A percentile compares a stretch with the other conserved stretches of the same genome.
These are phyloP conservation scores for Cepphus grylle DNA, from an alignment of 2,113 vertebrate genomes.

Conservation along the genomic window DNA sequence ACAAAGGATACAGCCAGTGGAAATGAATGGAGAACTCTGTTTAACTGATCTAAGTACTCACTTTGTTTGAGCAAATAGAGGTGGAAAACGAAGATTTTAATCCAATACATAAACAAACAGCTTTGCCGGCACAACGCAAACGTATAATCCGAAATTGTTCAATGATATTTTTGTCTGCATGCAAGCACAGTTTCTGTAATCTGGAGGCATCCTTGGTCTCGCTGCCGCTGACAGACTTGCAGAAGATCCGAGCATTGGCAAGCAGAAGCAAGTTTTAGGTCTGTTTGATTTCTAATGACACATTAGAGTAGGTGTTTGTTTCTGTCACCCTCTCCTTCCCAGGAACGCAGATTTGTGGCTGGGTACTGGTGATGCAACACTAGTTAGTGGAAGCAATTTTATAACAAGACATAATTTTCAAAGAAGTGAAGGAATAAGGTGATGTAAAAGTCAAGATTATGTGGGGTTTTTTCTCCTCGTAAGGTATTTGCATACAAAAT, in stretches of 20 bases:
- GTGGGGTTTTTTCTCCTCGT: fast-evolving
- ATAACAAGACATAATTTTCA: conserved; percentile 13
- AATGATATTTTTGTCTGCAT: not conserved
- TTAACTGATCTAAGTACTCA: conserved; percentile 6
- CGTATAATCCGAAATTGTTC: not conserved
- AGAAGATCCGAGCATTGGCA: conserved; percentile 6
- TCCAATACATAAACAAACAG: conserved; percentile 22
- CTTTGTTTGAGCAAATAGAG: not conserved
- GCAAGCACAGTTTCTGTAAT: not conserved
- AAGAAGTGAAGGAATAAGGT: not conserved
- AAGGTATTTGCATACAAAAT: not conserved
- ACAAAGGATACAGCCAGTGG: not conserved
- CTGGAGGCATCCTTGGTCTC: not conserved
- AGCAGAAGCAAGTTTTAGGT: conserved; percentile 34
- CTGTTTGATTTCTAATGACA: conserved; percentile 68
- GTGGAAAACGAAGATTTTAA: not conserved
- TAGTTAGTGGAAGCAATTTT: conserved; percentile 24
- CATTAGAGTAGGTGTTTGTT: conserved; percentile 56
- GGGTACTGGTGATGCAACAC: conserved; percentile 23
- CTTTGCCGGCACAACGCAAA: not conserved
- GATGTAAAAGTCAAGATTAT: not conserved
- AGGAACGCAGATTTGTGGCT: not conserved
- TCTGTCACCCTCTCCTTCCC: conserved; percentile 55
- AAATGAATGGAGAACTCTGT: conserved; percentile 14
- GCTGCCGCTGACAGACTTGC: not conserved